Conservation (phyloP, 2,113 vertebrate genomes). For the Glaucomys volans region DNA sequence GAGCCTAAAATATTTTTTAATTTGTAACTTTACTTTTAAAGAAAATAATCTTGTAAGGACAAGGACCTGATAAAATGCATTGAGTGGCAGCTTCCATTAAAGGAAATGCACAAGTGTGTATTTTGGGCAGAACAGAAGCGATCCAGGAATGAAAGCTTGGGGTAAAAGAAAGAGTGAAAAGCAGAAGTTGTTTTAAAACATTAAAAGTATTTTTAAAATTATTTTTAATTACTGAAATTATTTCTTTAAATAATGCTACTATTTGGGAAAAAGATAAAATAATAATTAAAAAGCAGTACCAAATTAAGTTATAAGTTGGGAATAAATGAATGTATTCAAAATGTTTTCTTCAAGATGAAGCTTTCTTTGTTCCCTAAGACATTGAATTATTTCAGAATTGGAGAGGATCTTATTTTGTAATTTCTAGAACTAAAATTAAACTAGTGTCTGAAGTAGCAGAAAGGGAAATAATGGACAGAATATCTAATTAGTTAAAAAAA, state of each 20-base stretch:
- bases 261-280: neutral
- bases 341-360: neutral
- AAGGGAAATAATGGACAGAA: neutral
- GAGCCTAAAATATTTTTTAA: neutral
- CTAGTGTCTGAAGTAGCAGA: neutral
- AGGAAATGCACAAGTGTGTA: neutral
- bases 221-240: neutral
- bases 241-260: neutral
- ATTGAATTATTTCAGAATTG: neutral
- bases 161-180: neutral
- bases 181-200: neutral
- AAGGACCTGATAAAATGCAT: neutral
- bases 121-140: neutral
- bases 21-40: neutral
- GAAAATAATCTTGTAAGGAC: neutral
- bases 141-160: neutral
- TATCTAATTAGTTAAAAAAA: neutral
- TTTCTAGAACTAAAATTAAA: slow-evolving; percentile 33
- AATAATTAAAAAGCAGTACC: neutral
- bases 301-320: neutral
- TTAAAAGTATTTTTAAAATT: neutral
- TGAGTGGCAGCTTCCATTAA: neutral
- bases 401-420: neutral
- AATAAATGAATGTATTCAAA: neutral
- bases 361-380: neutral